These are phyloP conservation scores for Zophobas atratus DNA, from an alignment of 1,140 invertebrate genomes.

Conservation along the genomic window DNA sequence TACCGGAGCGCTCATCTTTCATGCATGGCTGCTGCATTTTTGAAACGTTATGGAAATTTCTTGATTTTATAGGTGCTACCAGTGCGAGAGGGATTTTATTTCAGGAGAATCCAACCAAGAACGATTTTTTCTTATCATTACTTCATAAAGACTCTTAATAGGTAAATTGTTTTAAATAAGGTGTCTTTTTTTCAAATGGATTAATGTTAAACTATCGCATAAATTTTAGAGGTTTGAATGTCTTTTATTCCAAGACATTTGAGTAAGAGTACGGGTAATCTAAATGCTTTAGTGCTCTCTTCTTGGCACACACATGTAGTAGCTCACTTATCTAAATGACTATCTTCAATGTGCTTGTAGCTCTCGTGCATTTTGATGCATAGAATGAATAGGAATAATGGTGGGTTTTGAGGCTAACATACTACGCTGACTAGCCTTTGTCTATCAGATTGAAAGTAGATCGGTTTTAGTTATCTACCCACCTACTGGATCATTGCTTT, in stretches of 20 bases:
- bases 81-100: background rate
- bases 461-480: slow-evolving; percentile 18
- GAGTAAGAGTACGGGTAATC: slow-evolving; percentile 25
- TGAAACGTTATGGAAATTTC: slow-evolving; percentile 9
- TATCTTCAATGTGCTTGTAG: slow-evolving; percentile 32
- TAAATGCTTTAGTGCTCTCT: slow-evolving; percentile 26
- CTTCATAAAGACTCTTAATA: too few relatives aligned
- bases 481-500: slow-evolving; percentile 26
- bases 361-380: slow-evolving; percentile 40
- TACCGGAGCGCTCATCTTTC: slow-evolving; percentile 15
- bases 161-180: background rate
- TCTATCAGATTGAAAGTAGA: slow-evolving; percentile 24
- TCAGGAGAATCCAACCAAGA: too few relatives aligned
- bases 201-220: too few relatives aligned
- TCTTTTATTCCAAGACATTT: slow-evolving; percentile 31
- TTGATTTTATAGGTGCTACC: slow-evolving; percentile 18
- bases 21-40: slow-evolving; percentile 4
- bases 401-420: slow-evolving; percentile 24
- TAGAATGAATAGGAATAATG: slow-evolving; percentile 29
- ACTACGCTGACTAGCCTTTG: slow-evolving; percentile 25
- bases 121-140: too few relatives aligned
- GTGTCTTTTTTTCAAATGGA: background rate
- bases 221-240: background rate
- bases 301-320: slow-evolving; percentile 8
- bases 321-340: slow-evolving; percentile 36